phyloP scores from a whole-genome alignment of 1,140 invertebrate species.

The Lethocerus indicus region DNA sequence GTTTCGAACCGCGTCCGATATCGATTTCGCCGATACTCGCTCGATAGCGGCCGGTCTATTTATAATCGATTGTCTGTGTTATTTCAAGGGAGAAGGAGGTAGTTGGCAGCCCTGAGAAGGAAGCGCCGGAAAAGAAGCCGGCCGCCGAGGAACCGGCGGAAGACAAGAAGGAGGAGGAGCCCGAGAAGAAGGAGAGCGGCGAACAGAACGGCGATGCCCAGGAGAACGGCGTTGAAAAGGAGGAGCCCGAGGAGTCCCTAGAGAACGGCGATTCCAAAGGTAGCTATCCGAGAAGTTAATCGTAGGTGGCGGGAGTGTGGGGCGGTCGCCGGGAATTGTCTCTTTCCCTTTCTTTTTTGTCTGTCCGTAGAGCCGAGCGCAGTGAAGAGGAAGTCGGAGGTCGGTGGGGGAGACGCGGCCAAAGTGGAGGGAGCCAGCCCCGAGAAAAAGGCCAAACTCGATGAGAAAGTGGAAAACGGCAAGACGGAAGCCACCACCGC shows the following conservation, averaged over 20 bases:
- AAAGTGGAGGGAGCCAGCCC: slow-evolving; percentile 37
- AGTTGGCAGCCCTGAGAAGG: slow-evolving; percentile 34
- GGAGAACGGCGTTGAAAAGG: slow-evolving; percentile 35
- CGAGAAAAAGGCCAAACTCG: slow-evolving; percentile 54
- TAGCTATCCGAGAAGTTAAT: slow-evolving; percentile 42
- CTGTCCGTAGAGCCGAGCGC: too few species aligned
- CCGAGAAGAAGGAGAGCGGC: slow-evolving; percentile 7
- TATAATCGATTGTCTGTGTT: slow-evolving; percentile 7
- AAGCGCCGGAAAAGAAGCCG: slow-evolving; percentile 32
- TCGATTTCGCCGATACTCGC: too few species aligned
- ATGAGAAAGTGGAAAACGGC: slow-evolving; percentile 33
- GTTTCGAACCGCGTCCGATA: too few species aligned
- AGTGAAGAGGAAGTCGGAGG: slow-evolving; percentile 49
- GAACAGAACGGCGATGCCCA: slow-evolving; percentile 24
- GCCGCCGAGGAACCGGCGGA: slow-evolving; percentile 26
- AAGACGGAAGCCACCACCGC: slow-evolving; percentile 40
- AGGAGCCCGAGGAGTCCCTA: slow-evolving; percentile 36
- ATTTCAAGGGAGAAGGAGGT: slow-evolving; percentile 18
- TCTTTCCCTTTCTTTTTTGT: too few species aligned
- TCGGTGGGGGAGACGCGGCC: slow-evolving; percentile 31
- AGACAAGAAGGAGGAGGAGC: slow-evolving; percentile 13
- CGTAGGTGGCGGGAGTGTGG: slow-evolving; percentile 30
- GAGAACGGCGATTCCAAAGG: slow-evolving; percentile 40
- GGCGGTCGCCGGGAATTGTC: too few species aligned
- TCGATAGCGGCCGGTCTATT: too few species aligned